Evolutionary conservation across 2,113 vertebrate species (phyloP).

Genomic region (Megaleporinus macrocephalus): DNA sequence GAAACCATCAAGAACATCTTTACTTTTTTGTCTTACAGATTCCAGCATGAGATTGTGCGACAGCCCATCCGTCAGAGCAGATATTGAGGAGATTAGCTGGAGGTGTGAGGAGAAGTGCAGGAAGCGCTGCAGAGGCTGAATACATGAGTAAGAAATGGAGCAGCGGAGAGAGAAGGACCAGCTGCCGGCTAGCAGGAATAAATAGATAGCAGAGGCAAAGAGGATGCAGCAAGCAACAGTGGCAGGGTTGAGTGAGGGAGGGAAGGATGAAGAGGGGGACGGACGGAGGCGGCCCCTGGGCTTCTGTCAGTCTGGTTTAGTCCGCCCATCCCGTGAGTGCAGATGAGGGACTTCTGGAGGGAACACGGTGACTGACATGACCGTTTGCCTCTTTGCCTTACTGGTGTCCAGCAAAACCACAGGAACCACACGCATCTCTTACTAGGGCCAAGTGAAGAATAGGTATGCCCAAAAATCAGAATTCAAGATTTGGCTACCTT

Average conservation of each 20-base stretch:
- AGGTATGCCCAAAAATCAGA: neutral
- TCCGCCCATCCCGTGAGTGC: conserved; percentile 60
- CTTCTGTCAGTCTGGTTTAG: conserved; percentile 72
- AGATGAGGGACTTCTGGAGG: conserved; percentile 58
- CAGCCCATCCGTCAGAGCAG: neutral
- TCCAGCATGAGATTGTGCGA: neutral
- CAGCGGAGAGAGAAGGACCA: neutral
- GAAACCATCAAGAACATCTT: too few relatives aligned
- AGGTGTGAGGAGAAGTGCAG: neutral
- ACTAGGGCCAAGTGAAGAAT: neutral
- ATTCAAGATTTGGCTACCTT: too few relatives aligned
- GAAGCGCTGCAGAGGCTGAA: neutral
- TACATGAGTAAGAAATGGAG: conserved; percentile 7
- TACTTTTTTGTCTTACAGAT: too few relatives aligned
- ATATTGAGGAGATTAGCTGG: neutral
- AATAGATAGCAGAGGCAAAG: neutral
- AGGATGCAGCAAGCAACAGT: neutral
- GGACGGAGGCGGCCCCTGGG: conserved; percentile 50
- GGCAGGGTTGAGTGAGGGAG: neutral
- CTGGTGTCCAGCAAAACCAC: conserved; percentile 23
- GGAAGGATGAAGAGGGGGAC: neutral
- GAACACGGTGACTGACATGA: conserved; percentile 53
- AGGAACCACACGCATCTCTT: conserved; percentile 7
- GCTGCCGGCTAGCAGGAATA: neutral
- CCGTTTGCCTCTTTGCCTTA: conserved; percentile 62